Evolutionary conservation across 2,888 invertebrate genomes (phyloP), one percentile per base, ranked within the genome.

Genomic region (Campopleginae sp.): DNA sequence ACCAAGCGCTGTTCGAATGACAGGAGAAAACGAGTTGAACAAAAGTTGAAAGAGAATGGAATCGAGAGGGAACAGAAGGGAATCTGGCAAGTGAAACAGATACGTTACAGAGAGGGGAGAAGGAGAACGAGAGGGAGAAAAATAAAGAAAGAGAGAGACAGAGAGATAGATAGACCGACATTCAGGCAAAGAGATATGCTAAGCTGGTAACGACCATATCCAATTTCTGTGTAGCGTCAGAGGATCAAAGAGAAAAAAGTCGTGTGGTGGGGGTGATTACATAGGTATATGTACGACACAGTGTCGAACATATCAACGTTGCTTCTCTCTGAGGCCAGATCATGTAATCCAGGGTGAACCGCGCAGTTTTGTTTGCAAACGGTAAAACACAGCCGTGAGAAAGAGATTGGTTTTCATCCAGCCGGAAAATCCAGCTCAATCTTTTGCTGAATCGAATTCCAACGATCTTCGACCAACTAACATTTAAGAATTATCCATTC

Each of bases 151-250:
- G 72, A 66, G 12, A 75, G 42, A 54, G 23, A 77, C 5, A 54
- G 33, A 12, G 17, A 14, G 17, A 44, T 3, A 44, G 66, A 23
- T 38, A 31, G 31, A n/a, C 27, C 27, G 72, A 31, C 58, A 17
- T 38, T 61, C 51, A 58, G 78, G 44, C 27, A 58, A 63, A 76
- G 75, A 78, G 70, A 65, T 27, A 78, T 74, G 66, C 68, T 58
- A 38, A 70, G 77, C 75, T 79, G 82, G 86, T 89, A 90, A 90
- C 89, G 88, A 89, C 88, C 86, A 86, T 89, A 90, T 91, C 90
- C 90, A 88, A 89, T 88, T 88, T 88, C 87, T 38, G 12, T 51
- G 54, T 72, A 65, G 27, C 75, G 79, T 63, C 65, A 23, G 46
- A 44, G 61, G 75, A 85, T 85, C 85, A 82, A 85, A 85, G 78